Percentiles rank a stretch among this genome's conserved stretches.
These are phyloP conservation scores for Noctua comes DNA, from an alignment of 2,888 invertebrate genomes.

Conservation along the genomic window DNA sequence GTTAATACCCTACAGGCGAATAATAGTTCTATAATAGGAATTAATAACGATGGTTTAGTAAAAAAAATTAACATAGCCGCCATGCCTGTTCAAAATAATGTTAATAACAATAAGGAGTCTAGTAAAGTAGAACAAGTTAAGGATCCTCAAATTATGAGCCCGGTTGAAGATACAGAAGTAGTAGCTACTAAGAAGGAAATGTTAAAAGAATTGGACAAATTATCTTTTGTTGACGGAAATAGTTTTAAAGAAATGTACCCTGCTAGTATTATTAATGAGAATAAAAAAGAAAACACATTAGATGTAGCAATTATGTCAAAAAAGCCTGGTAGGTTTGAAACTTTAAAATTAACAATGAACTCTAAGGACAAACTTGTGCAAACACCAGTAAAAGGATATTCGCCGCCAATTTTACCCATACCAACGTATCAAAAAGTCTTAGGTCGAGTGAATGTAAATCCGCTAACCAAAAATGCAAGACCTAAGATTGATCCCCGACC, in stretches of 20 bases:
- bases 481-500: neutral
- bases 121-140: slow-evolving; percentile 5
- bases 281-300: slow-evolving; percentile 11
- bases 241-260: slow-evolving; percentile 2
- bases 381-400: slow-evolving; percentile 69
- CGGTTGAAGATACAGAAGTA: slow-evolving; percentile 25
- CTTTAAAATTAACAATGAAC: slow-evolving; percentile 19
- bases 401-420: slow-evolving; percentile 81
- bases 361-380: neutral
- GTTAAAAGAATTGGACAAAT: slow-evolving; percentile 66
- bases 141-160: slow-evolving; percentile 7
- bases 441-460: slow-evolving; percentile 9
- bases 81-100: neutral
- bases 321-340: slow-evolving; percentile 15
- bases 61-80: slow-evolving; percentile 63
- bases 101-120: neutral
- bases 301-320: slow-evolving; percentile 21
- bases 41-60: slow-evolving; percentile 58
- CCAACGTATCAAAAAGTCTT: slow-evolving; percentile 73
- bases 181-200: slow-evolving; percentile 64
- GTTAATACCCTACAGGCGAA: neutral
- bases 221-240: slow-evolving; percentile 29
- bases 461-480: neutral
- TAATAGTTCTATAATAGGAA: slow-evolving; percentile 57
- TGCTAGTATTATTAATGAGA: neutral